phyloP scores from a whole-genome alignment of 2,888 invertebrate species.

The Macropis europaea region DNA sequence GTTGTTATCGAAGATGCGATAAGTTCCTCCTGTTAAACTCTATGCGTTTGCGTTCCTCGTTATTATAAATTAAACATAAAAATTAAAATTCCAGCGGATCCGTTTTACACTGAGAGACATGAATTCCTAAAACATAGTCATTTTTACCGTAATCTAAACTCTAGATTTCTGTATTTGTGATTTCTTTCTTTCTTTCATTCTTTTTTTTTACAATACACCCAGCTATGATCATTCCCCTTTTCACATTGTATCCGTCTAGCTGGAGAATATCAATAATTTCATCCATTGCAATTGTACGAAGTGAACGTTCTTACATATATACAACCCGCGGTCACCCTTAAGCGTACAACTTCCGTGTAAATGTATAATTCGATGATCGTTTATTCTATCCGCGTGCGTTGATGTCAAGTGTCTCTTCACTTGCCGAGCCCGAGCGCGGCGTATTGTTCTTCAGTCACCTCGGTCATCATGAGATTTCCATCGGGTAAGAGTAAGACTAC shows the following conservation, averaged over 20 bases:
- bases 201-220: conserved; percentile 60
- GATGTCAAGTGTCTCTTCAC: conserved; percentile 73
- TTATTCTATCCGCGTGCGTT: conserved; percentile 32
- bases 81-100: conserved; percentile 71
- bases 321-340: conserved; percentile 72
- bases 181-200: conserved; percentile 39
- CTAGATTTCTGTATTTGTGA: conserved; percentile 52
- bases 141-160: conserved; percentile 56
- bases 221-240: conserved; percentile 43
- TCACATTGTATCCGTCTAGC: conserved; percentile 45
- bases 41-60: background rate
- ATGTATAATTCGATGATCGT: conserved; percentile 55
- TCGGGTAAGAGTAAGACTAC: conserved; percentile 92
- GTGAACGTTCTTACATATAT: conserved; percentile 76
- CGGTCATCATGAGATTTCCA: conserved; percentile 93
- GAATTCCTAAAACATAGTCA: conserved; percentile 68
- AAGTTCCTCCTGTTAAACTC: conserved; percentile 43
- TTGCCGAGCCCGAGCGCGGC: conserved; percentile 84
- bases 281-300: conserved; percentile 62
- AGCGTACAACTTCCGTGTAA: conserved; percentile 63
- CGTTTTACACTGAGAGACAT: conserved; percentile 73
- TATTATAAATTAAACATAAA: conserved; percentile 70
- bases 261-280: conserved; percentile 57
- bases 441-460: conserved; percentile 92
- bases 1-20: conserved; percentile 54